Base-by-base conservation (phyloP, 2,797 vertebrate species). In the Hyperoplus lanceolatus region DNA sequence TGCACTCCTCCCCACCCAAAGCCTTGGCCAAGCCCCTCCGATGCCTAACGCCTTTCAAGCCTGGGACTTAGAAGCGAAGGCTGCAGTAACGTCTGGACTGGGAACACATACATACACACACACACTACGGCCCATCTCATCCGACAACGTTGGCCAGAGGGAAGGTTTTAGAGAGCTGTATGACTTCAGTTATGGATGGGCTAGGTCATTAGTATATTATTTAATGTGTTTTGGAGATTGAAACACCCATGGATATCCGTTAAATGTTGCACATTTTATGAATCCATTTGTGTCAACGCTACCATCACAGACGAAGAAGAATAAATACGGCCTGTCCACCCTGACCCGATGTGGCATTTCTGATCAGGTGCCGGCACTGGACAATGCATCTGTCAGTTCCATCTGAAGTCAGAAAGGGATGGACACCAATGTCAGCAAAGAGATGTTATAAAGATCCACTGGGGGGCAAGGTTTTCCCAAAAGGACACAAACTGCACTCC, bases 21-120 rank as follows among this genome's bases (percentile, higher is more conserved):
- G 83, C 84, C 89, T 90, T 90, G 76, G 81, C 82, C 73, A 67
- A 81, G 54, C 74, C 73, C 82, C 74, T 64, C 78, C 43, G 61
- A 82, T 60, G 70, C 80, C 75, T 50, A 74, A 79, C 8, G 63
- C 81, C 83, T 90, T 80, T 82, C 45, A 73, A 72, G 62, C 83
- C 74, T 83, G 80, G 86, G 86, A 93, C 81, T 79, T 65, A 81
- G 51, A 79, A 77, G 69, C 5, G 43, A 73, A 79, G 78, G 81
- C 86, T 92, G 90, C 85, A 90, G 89, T 86, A 90, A 89, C 41
- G 21, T 77, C 76, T 83, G 77, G 73, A 87, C 80, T 46, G 65
- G 59, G 14, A 67, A 55, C 67, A 58, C 36, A 49, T 6, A 55
- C 68, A 63, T 58, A 65, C 45, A 48, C 61, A 61, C 45, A 48